These are phyloP conservation scores for Scaptomyza montana DNA, from an alignment of 1,140 invertebrate species.

Conservation along the genomic window DNA sequence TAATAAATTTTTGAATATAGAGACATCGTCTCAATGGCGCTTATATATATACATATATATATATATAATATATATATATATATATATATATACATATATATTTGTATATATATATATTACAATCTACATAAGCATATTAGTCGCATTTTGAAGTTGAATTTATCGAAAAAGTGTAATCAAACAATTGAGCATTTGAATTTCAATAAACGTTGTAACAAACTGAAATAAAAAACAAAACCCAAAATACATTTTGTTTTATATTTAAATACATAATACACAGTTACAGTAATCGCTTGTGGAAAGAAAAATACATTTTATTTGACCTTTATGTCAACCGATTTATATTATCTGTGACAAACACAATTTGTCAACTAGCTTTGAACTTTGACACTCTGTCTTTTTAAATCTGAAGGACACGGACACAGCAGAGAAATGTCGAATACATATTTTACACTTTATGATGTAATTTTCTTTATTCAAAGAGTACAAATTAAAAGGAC, in stretches of 20 bases:
- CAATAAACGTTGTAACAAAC: slow-evolving; percentile 71
- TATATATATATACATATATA: neutral
- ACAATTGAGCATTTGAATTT: slow-evolving; percentile 69
- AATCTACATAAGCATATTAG: slow-evolving; percentile 53
- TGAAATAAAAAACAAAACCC: slow-evolving; percentile 7
- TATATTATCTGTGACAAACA: too few relatives aligned
- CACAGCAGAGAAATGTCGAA: too few relatives aligned
- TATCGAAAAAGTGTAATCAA: slow-evolving; percentile 68
- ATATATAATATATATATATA: slow-evolving; percentile 1
- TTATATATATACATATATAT: slow-evolving; percentile 12
- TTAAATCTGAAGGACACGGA: too few relatives aligned
- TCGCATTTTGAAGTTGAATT: slow-evolving; percentile 73
- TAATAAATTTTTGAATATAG: slow-evolving; percentile 30
- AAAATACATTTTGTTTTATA: neutral
- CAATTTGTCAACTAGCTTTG: too few relatives aligned
- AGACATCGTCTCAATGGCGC: slow-evolving; percentile 26
- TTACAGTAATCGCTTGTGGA: too few relatives aligned
- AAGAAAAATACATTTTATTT: too few relatives aligned
- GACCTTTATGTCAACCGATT: too few relatives aligned
- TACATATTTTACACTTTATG: too few relatives aligned
- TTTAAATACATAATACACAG: too few relatives aligned
- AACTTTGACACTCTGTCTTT: too few relatives aligned
- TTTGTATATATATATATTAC: neutral
- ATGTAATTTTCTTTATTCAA: too few relatives aligned
- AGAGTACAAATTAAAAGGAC: too few relatives aligned